These are phyloP conservation scores for Atherinosoma microstoma DNA, from an alignment of 2,797 vertebrate species.

Conservation along the genomic window DNA sequence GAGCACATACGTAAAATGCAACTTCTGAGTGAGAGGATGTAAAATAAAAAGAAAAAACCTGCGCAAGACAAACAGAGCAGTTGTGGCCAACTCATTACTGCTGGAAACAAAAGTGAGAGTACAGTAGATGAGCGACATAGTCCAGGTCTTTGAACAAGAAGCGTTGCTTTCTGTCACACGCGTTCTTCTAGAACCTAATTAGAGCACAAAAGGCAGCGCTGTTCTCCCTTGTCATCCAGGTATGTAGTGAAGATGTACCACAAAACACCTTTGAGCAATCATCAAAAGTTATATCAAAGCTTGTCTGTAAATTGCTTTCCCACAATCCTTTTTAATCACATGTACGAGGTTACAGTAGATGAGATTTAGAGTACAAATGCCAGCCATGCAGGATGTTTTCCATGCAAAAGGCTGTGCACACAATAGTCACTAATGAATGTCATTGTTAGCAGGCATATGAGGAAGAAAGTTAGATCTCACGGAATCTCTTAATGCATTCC, in stretches of 20 bases:
- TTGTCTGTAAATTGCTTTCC: conserved; percentile 50
- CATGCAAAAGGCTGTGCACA: conserved; percentile 20
- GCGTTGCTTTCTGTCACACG: conserved; percentile 53
- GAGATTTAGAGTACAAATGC: conserved; percentile 33
- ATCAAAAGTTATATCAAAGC: conserved; percentile 63
- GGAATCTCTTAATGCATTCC: not conserved
- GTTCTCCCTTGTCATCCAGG: conserved; percentile 52
- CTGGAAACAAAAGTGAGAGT: not conserved
- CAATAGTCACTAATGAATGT: conserved; percentile 27
- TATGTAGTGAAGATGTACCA: conserved; percentile 52
- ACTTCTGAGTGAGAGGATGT: conserved; percentile 35
- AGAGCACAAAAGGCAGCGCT: conserved; percentile 57
- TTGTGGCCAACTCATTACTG: conserved; percentile 59
- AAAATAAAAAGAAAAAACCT: conserved; percentile 21
- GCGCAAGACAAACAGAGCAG: conserved; percentile 35
- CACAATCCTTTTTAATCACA: conserved; percentile 44
- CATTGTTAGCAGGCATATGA: not conserved
- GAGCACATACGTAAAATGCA: conserved; percentile 52
- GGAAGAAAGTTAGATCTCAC: conserved; percentile 1
- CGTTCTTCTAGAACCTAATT: conserved; percentile 68
- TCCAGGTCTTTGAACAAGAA: conserved; percentile 60
- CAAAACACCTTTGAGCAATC: conserved; percentile 55
- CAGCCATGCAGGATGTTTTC: conserved; percentile 15
- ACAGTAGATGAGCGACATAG: conserved; percentile 42
- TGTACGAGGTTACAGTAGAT: conserved; percentile 21